Percentiles rank a stretch among this genome's conserved stretches.
Evolutionary conservation across 2,888 invertebrate genomes (phyloP).

Genomic region (Drosophila percnosoma): DNA sequence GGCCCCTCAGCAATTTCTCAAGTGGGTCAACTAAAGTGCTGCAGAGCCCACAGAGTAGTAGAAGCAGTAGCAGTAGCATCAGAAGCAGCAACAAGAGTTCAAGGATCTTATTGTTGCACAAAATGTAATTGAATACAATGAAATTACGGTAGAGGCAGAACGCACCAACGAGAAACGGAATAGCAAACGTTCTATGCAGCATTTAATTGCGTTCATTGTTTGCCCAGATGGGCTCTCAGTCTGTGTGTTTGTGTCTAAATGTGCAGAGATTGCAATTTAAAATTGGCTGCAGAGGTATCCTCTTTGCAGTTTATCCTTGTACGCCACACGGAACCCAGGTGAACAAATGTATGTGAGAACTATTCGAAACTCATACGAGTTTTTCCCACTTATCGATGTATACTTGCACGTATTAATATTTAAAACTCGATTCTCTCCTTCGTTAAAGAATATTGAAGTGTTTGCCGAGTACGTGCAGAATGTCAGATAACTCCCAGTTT

Average conservation of each 20-base stretch:
- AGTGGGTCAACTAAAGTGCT: conserved; percentile 70
- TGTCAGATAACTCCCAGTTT: not conserved
- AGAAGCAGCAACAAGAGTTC: conserved; percentile 52
- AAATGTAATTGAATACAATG: conserved; percentile 75
- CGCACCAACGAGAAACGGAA: conserved; percentile 24
- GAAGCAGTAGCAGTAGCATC: conserved; percentile 13
- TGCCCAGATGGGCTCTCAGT: conserved; percentile 10
- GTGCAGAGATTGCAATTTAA: conserved; percentile 1
- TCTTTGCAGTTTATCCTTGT: not conserved
- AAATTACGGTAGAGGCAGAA: conserved; percentile 48
- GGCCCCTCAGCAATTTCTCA: conserved; percentile 65
- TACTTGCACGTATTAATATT: not conserved
- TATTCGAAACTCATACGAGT: not conserved
- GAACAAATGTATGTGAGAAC: not conserved
- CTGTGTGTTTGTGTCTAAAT: not conserved
- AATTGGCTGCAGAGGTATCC: conserved; percentile 1
- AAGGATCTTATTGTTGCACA: conserved; percentile 76
- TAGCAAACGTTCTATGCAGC: conserved; percentile 47
- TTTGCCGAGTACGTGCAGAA: not conserved
- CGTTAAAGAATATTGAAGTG: not conserved
- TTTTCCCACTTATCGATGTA: not conserved
- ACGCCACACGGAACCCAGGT: not conserved
- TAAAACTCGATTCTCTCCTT: not conserved
- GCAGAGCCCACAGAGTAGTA: conserved; percentile 25
- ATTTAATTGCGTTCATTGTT: conserved; percentile 69